A percentile compares a stretch with the other conserved stretches of the same genome.
phyloP scores from a whole-genome alignment of 1,140 invertebrate species.

The Heliconius himera region DNA sequence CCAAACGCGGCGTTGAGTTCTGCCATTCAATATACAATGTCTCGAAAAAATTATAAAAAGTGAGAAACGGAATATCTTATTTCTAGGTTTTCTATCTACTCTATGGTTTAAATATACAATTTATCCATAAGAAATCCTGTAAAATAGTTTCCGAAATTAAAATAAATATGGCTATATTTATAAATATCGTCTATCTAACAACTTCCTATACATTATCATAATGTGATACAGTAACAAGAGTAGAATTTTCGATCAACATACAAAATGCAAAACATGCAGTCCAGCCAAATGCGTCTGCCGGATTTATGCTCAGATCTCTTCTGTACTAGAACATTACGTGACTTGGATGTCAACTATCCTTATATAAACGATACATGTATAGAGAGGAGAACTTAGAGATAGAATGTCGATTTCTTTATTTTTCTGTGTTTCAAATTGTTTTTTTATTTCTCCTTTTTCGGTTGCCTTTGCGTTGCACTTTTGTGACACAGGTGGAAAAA shows the following conservation, averaged over 20 bases:
- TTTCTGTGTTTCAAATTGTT: no score
- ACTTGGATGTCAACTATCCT: neutral
- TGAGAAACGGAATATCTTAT: no score
- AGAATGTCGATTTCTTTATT: neutral
- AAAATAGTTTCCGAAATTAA: neutral
- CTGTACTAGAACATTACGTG: neutral
- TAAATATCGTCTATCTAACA: neutral
- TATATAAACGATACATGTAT: neutral
- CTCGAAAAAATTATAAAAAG: no score
- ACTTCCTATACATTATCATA: slow-evolving; percentile 11
- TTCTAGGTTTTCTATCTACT: no score
- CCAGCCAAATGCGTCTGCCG: slow-evolving; percentile 16
- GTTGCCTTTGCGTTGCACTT: no score
- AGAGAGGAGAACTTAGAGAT: neutral
- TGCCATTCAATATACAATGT: no score
- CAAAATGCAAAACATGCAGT: slow-evolving; percentile 19
- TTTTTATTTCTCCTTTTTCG: no score
- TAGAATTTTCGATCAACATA: slow-evolving; percentile 20
- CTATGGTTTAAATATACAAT: no score
- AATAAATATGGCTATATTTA: neutral
- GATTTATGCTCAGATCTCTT: slow-evolving; percentile 7
- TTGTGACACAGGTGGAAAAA: no score
- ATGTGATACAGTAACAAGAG: slow-evolving; percentile 3
- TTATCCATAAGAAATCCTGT: neutral
- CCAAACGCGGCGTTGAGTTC: no score